Evolutionary conservation across 2,113 vertebrate species (phyloP).

Genomic region (Regulus satrapa): DNA sequence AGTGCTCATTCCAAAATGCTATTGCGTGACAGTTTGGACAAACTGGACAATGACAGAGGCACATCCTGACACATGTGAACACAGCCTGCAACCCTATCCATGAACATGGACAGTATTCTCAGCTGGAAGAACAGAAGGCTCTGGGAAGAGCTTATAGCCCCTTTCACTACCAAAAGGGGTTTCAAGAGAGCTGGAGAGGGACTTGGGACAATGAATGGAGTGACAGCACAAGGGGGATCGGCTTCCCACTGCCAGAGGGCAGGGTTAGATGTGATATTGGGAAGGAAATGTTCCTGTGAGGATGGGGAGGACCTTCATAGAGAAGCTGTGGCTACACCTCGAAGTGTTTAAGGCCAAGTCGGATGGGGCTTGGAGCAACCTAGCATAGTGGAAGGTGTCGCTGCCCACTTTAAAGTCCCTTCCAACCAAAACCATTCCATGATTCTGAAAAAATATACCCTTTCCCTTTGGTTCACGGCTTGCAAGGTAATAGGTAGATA

Average conservation of each 20-base stretch:
- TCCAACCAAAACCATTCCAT: not conserved
- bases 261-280: not conserved
- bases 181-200: not conserved
- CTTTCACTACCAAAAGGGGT: not conserved
- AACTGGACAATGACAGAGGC: not conserved
- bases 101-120: not conserved
- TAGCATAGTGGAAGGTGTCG: not conserved
- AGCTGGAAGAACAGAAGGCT: not conserved
- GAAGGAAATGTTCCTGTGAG: not conserved
- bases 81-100: not conserved
- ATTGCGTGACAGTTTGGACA: not conserved
- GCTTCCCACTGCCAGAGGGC: not conserved
- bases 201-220: not conserved
- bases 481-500: not conserved
- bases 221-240: not conserved
- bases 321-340: not conserved
- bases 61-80: not conserved
- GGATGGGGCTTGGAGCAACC: accelerated
- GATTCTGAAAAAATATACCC: not conserved
- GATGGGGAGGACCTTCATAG: not conserved
- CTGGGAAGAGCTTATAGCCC: not conserved
- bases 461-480: not conserved
- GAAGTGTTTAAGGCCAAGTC: not conserved
- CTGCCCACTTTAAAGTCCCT: not conserved
- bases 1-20: not conserved